Percentiles rank a stretch among this genome's conserved stretches.
Evolutionary conservation across 1,140 invertebrate genomes (phyloP).

Genomic region (Magallana angulata): DNA sequence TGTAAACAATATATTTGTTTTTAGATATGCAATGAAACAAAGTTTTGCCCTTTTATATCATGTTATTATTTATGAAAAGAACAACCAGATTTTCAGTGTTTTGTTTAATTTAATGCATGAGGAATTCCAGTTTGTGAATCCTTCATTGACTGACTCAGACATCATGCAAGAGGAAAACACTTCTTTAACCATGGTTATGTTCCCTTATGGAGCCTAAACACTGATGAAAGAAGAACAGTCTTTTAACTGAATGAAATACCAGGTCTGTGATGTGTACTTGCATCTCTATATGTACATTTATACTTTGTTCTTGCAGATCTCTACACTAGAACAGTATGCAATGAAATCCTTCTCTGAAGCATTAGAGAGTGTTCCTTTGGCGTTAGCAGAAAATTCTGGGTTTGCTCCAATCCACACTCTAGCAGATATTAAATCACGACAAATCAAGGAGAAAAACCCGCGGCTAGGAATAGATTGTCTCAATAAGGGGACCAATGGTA

Average conservation of each 20-base stretch:
- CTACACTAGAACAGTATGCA: constrained; percentile 97
- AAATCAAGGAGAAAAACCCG: constrained; percentile 91
- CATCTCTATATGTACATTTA: background rate
- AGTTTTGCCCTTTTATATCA: too few relatives aligned
- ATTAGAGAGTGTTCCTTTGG: constrained; percentile 95
- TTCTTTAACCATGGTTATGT: constrained; percentile 65
- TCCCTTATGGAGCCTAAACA: constrained; percentile 52
- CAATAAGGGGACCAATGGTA: constrained; percentile 88
- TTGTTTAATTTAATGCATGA: constrained; percentile 23
- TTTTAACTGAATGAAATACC: constrained; percentile 22
- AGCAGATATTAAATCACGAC: constrained; percentile 94
- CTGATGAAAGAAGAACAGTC: constrained; percentile 53
- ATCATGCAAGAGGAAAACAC: constrained; percentile 53
- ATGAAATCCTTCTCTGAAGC: constrained; percentile 97
- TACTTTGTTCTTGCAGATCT: constrained; percentile 82
- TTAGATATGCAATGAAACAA: too few relatives aligned
- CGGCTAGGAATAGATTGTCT: constrained; percentile 97
- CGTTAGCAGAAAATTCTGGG: constrained; percentile 98
- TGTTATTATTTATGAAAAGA: too few relatives aligned
- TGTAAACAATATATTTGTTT: too few relatives aligned
- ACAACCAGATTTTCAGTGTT: too few relatives aligned
- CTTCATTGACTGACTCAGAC: constrained; percentile 50
- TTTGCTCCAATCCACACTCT: constrained; percentile 94
- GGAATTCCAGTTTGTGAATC: constrained; percentile 56
- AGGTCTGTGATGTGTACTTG: background rate